phyloP scores from a whole-genome alignment of 2,113 vertebrate genomes.

The Petaurus breviceps region DNA sequence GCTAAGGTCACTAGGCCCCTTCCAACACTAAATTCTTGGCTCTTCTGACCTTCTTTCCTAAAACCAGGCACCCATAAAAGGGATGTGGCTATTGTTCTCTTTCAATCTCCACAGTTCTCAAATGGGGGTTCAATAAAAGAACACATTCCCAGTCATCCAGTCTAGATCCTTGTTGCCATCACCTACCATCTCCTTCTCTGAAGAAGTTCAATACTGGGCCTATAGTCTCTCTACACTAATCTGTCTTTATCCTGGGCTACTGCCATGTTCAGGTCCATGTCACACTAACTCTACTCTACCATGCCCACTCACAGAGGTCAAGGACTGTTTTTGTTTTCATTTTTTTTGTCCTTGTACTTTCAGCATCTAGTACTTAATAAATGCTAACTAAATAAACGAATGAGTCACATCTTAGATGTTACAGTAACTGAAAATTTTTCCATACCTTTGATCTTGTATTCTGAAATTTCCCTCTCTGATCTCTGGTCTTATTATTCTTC shows the following conservation, averaged over 20 bases:
- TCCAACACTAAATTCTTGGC: neutral
- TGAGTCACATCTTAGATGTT: neutral
- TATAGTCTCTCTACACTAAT: no score
- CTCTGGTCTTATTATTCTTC: neutral
- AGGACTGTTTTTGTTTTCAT: neutral
- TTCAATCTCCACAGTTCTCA: neutral
- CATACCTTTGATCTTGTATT: neutral
- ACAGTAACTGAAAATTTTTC: neutral
- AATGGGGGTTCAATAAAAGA: neutral
- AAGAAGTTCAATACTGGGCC: no score
- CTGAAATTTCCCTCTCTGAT: neutral
- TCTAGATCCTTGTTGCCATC: no score
- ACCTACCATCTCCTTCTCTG: no score
- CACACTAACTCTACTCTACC: neutral
- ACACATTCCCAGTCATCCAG: no score
- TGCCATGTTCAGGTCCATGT: neutral
- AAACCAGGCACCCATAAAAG: constrained; percentile 35
- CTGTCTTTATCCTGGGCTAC: neutral
- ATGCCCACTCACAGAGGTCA: neutral
- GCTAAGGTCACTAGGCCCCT: neutral
- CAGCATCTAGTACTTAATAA: neutral
- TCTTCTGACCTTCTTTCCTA: neutral
- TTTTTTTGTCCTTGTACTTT: neutral
- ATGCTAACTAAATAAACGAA: neutral
- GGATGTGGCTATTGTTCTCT: neutral